A percentile compares a stretch with the other conserved stretches of the same genome.
phyloP scores from a whole-genome alignment of 2,797 vertebrate species.

The Delichon dasypus region DNA sequence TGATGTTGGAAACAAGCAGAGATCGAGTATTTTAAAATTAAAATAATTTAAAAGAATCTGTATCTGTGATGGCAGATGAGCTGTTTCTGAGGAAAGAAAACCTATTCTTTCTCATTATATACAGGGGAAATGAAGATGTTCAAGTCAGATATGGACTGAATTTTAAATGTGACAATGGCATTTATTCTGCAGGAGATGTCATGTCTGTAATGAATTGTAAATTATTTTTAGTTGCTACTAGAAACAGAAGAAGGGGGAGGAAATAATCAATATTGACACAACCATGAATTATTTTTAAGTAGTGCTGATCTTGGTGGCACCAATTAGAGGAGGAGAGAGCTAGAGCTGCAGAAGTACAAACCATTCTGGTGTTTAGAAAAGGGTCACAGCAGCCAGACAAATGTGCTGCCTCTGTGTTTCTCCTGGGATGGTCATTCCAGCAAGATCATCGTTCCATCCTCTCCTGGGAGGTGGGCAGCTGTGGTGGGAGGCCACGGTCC shows the following conservation, averaged over 20 bases:
- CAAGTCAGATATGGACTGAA: neutral
- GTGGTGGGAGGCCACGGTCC: neutral
- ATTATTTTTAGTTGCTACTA: slow-evolving; percentile 50
- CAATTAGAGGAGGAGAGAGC: neutral
- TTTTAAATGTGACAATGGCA: neutral
- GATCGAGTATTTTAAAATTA: neutral
- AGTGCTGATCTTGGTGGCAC: neutral
- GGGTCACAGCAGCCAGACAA: neutral
- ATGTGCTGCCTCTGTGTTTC: neutral
- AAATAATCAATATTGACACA: slow-evolving; percentile 18
- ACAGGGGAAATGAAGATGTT: neutral
- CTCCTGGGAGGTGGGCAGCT: neutral
- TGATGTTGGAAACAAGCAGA: neutral
- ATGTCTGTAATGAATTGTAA: slow-evolving; percentile 14
- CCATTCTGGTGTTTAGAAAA: neutral
- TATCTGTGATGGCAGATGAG: neutral
- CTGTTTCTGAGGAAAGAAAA: neutral
- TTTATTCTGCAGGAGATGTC: slow-evolving; percentile 8
- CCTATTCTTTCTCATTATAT: neutral
- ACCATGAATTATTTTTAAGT: slow-evolving; percentile 27
- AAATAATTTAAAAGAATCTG: neutral
- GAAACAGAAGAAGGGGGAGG: neutral
- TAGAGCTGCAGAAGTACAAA: neutral
- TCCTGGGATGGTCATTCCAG: neutral
- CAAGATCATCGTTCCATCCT: accelerated